Base-by-base conservation (phyloP, 2,797 vertebrate species). In the Mycteria americana region DNA sequence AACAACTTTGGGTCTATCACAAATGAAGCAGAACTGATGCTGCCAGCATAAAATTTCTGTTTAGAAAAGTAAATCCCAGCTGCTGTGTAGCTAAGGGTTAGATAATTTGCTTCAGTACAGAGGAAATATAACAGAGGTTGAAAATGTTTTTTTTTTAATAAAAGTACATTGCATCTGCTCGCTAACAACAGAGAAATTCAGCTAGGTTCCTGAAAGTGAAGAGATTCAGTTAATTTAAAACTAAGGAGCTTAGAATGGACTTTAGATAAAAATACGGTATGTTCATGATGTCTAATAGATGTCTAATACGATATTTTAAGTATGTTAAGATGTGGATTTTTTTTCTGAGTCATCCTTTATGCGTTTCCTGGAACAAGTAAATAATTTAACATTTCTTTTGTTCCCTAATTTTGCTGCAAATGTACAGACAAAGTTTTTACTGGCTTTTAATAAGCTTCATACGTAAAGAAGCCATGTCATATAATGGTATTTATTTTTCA, bases 11-110 rank as follows among this genome's bases (percentile, higher is more conserved):
- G 75, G 24, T 93, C 91, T 94, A 6, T 96, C 68, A 60, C 76
- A 97, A 97, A 95, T 97, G 93, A 97, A 94, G 93, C 94, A 94
- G 89, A 97, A 96, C 91, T 89, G 88, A 96, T 95, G 92, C 90
- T 96, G 63, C 92, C 69, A 92, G 63, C 75, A 69, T 89, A 56
- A 77, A 89, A 89, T 67, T 92, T 85, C 62, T 81, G 65, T 92
- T 92, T 57, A 77, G 50, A 88, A 86, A 92, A 93, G 73, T 96
- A 93, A 96, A 96, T 96, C 80, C 78, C 93, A 96, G 93, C 65
- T 97, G 93, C 80, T 95, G 7, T 67, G 21, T 92, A 82, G 85
- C 72, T 89, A 46, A 63, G 72, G 48, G 72, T 96, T 93, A 79
- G 82, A 53, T 89, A 75, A 90, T 92, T 80, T 92, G 35, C 39